These are phyloP conservation scores for Chondrilla cf. caribensis DNA, from an alignment of 37 sponge, comb jelly and placozoan genomes.

Conservation along the genomic window DNA sequence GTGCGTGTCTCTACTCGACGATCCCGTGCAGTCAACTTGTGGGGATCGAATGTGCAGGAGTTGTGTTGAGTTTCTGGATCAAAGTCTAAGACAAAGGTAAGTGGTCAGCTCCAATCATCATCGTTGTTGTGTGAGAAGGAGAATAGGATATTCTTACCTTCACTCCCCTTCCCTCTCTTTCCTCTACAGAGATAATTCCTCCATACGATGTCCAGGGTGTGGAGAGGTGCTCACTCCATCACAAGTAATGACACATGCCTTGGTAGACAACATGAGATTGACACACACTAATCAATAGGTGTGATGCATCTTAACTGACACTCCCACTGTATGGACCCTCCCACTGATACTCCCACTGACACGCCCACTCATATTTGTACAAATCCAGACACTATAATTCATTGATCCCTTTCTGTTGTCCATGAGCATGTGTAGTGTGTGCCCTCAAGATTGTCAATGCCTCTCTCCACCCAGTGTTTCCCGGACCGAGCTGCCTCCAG, in stretches of 20 bases:
- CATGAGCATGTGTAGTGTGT: too few relatives aligned
- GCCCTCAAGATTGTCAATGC: too few relatives aligned
- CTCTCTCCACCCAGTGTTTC: slow-evolving; percentile 1
- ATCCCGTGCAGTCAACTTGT: neutral
- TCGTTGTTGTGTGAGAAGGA: neutral
- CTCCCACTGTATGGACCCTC: neutral
- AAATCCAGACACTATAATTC: too few relatives aligned
- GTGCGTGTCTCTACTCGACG: neutral
- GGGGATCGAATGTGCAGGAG: neutral
- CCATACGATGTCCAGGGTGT: slow-evolving; percentile 13
- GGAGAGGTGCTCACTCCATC: neutral
- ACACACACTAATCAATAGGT: too few relatives aligned
- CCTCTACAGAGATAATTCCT: slow-evolving; percentile 8
- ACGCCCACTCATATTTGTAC: too few relatives aligned
- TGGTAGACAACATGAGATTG: too few relatives aligned
- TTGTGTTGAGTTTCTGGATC: neutral
- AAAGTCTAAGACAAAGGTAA: slow-evolving; percentile 1
- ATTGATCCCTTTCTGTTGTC: too few relatives aligned
- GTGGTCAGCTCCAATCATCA: neutral
- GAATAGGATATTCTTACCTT: neutral
- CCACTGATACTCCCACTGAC: too few relatives aligned
- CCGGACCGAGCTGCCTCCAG: slow-evolving; percentile 16
- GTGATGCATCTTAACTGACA: too few relatives aligned
- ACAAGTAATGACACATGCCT: too few relatives aligned
- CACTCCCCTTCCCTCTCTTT: neutral